Conservation (phyloP, 2,113 vertebrate species). For the Crotalus tigris region DNA sequence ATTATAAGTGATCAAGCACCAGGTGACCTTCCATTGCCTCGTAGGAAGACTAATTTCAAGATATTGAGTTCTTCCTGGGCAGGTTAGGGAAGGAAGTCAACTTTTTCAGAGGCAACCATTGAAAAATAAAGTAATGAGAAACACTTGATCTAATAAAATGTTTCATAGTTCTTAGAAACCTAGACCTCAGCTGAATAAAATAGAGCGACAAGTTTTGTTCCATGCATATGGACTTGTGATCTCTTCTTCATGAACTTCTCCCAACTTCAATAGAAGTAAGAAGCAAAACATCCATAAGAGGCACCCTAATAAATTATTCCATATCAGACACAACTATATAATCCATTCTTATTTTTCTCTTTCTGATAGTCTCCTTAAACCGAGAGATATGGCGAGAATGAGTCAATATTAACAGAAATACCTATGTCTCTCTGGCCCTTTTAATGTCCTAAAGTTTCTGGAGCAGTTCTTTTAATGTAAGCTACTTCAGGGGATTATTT, state of each 20-base stretch:
- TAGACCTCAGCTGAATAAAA: not conserved
- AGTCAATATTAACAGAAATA: not conserved
- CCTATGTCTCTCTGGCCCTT: not conserved
- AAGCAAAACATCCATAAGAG: not conserved
- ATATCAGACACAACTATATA: not conserved
- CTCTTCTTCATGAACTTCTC: not conserved
- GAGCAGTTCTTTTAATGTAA: not conserved
- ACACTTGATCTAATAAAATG: not conserved
- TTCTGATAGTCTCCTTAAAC: not conserved
- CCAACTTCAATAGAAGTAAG: not conserved
- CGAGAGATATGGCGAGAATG: not conserved
- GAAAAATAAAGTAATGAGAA: not conserved
- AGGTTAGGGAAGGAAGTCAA: not conserved
- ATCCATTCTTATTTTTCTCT: not conserved
- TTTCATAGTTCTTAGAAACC: not conserved
- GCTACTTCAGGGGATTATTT: not conserved
- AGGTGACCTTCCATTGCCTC: not conserved
- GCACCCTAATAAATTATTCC: not conserved
- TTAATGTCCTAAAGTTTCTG: not conserved
- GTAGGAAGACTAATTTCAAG: not conserved
- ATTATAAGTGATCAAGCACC: not conserved
- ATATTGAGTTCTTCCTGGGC: not conserved
- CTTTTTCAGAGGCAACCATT: not conserved
- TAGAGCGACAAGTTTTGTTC: too few relatives aligned
- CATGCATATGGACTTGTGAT: not conserved